Evolutionary conservation across 2,888 invertebrate genomes (phyloP), one percentile per base, ranked within the genome.

Genomic region (Ferrisia virgata): DNA sequence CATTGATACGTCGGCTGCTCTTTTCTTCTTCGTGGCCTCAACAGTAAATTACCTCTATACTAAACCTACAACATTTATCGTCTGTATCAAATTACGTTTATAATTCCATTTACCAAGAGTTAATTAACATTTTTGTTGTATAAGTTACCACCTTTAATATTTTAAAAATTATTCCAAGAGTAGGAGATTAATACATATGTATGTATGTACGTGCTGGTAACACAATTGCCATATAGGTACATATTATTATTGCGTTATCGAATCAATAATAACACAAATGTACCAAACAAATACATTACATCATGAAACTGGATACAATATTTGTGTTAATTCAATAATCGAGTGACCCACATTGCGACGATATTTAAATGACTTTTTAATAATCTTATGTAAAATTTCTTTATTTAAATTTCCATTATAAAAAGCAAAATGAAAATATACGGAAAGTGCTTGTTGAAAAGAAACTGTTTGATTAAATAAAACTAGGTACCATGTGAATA

Each of bases 321-420:
- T 76, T 76, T 76, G 72, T 76, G 36, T 76, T 76, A 76, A 76
- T 76, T 76, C 72, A 76, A 76, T 76, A 76, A 76, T 76, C 36
- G 72, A 76, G 36, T 76, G 72, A 36, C 72, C 72, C 18, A 76
- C 72, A 76, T 76, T 18, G 18, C 33, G n/a, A 18, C 18, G 18
- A 72, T 36, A 36, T 36, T 36, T 15, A 36, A 76, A 76, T 76
- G 36, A 36, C 33, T 36, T 76, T 76, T 76, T 76, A 76, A 76
- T 76, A 36, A 76, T 33, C 33, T 18, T n/a, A 76, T 18, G 72
- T 36, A 36, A 76, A 76, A 33, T 76, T 64, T 15, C 36, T 11
- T 76, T 76, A 2, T 18, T 81, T 18, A 25, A 64, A 64, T 28
- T 25, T 28, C 64, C 28, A 64, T 28, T 64, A 64, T 64, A 64